Conservation (phyloP, 2,113 vertebrate genomes). For the Oenanthe melanoleuca region DNA sequence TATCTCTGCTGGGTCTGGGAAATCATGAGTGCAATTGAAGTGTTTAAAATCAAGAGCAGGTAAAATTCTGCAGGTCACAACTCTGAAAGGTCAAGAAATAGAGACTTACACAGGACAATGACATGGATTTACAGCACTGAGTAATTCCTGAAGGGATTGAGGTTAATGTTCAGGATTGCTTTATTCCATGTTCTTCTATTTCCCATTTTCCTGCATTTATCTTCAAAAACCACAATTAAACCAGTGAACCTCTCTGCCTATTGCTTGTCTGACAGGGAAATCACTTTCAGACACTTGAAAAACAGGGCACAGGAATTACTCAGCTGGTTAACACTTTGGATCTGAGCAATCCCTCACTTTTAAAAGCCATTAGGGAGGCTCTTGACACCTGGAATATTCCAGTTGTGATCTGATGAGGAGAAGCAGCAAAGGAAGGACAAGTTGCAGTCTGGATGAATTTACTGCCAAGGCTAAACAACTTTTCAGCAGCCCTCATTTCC, state of each 20-base stretch:
- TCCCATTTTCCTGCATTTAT: background rate
- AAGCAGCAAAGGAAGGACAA: slow-evolving; percentile 28
- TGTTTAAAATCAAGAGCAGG: background rate
- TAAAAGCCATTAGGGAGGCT: slow-evolving; percentile 40
- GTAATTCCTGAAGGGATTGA: background rate
- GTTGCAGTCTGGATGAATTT: slow-evolving; percentile 38
- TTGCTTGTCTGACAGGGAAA: background rate
- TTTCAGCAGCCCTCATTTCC: slow-evolving; percentile 28
- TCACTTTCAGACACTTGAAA: background rate
- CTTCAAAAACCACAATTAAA: background rate
- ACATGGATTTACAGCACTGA: background rate
- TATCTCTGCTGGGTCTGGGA: background rate
- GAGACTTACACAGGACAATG: background rate
- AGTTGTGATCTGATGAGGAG: slow-evolving; percentile 8
- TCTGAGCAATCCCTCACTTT: slow-evolving; percentile 33
- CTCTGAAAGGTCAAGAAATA: background rate
- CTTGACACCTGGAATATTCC: slow-evolving; percentile 36
- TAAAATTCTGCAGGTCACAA: background rate
- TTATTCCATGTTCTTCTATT: background rate
- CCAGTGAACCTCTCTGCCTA: background rate
- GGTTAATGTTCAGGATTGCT: background rate
- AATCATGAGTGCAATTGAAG: background rate
- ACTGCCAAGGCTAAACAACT: slow-evolving; percentile 28
- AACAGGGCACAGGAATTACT: background rate
- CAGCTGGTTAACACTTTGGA: background rate